Evolutionary conservation across 2,888 invertebrate genomes (phyloP).

Genomic region (Scaptomyza reducta): DNA sequence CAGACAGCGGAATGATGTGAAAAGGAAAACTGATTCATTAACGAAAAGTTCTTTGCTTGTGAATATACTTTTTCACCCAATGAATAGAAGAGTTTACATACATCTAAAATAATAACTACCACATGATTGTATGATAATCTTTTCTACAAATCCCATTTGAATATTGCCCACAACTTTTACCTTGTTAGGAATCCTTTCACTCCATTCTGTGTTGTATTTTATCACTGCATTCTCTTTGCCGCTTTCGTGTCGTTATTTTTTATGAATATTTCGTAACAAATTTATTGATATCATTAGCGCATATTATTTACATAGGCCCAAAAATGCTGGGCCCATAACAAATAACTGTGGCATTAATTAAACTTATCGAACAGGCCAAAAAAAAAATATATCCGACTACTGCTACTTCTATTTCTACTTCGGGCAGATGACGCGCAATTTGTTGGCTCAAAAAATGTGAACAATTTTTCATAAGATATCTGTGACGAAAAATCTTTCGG

Average conservation of each 20-base stretch:
- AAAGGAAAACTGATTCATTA: constrained; percentile 29
- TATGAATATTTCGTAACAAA: constrained; percentile 17
- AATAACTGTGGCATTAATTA: constrained; percentile 60
- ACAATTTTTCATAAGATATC: constrained; percentile 65
- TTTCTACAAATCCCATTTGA: not conserved
- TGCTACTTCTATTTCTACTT: constrained; percentile 1
- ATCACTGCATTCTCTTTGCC: not conserved
- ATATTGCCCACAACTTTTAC: not conserved
- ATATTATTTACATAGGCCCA: constrained; percentile 30
- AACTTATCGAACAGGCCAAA: constrained; percentile 44
- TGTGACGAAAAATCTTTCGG: constrained; percentile 46
- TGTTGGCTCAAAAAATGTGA: constrained; percentile 42
- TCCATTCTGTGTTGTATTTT: not conserved
- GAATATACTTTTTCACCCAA: no score
- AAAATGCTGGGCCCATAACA: constrained; percentile 29
- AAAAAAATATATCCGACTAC: constrained; percentile 9
- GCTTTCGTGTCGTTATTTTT: constrained; percentile 1
- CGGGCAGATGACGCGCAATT: constrained; percentile 48
- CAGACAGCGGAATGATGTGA: constrained; percentile 13
- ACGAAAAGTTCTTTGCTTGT: not conserved
- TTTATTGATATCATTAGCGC: constrained; percentile 52
- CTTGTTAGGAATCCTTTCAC: constrained; percentile 1
- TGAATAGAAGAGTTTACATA: no score
- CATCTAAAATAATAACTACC: no score
- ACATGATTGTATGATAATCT: not conserved